Evolutionary conservation across 2,888 invertebrate genomes (phyloP), one percentile per base, ranked within the genome.

Genomic region (Apoda limacodes): DNA sequence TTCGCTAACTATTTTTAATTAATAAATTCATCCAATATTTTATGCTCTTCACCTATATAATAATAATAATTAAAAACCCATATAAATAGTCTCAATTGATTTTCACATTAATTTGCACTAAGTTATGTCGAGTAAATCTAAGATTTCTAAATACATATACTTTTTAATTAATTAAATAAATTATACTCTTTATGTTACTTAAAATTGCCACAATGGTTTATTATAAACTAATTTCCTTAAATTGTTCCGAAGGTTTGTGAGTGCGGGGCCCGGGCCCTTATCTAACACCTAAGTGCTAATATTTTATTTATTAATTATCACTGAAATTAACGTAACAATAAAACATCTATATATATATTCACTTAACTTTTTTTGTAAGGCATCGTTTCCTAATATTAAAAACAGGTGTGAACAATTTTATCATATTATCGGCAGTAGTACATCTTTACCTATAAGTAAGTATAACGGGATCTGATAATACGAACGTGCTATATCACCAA

Each of bases 21-120:
- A 78, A 80, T 80, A 80, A 78, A 80, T 80, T 80, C 78, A 72
- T 78, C 74, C 75, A 76, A 78, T 78, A 78, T 75, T 69, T 78
- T 68, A 68, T 76, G 75, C 60, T 61, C 57, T 68, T 66, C 67
- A 60, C 76, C 75, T 78, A 80, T 76, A 71, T 65, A 78, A 74
- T 76, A 76, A 17, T 17, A 17, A 78, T 76, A 76, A 76, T 76
- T 71, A 76, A 75, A 71, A 80, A 80, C 67, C 74, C 78, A 80
- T 78, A 78, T 75, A 78, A 74, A 75, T 76, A 75, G 74, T 78
- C 56, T 76, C 70, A 75, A 75, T 78, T 70, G 76, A 72, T 76
- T 75, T 69, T 67, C 75, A 75, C 71, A 74, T 72, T 80, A 80
- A 76, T 78, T 78, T 78, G 76, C 78, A 78, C 80, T 78, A 78